A percentile compares a stretch with the other conserved stretches of the same genome.
Evolutionary conservation across 1,140 invertebrate genomes (phyloP).

Genomic region (Chironomus tepperi): DNA sequence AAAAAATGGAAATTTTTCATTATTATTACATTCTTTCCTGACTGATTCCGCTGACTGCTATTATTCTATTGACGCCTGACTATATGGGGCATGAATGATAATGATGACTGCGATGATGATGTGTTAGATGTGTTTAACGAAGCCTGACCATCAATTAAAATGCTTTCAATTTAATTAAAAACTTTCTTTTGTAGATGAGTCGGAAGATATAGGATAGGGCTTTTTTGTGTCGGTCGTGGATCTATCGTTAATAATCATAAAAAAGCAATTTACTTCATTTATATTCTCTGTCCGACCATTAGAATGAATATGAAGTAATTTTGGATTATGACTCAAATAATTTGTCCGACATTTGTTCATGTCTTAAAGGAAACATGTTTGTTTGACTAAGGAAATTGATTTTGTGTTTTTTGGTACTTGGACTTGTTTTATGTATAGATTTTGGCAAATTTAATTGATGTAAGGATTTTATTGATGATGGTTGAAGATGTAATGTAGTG

Average conservation of each 20-base stretch:
- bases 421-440: too few relatives aligned
- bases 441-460: too few relatives aligned
- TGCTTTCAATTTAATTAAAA: conserved; percentile 14
- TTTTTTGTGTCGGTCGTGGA: too few relatives aligned
- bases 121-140: conserved; percentile 7
- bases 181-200: neutral
- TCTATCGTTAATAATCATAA: neutral
- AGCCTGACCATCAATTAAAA: conserved; percentile 12
- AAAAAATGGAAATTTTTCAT: neutral
- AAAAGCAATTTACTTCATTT: conserved; percentile 7
- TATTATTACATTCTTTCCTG: neutral
- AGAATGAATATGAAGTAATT: too few relatives aligned
- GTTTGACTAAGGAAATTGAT: too few relatives aligned
- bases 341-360: too few relatives aligned
- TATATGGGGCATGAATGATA: neutral
- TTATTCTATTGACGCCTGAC: neutral
- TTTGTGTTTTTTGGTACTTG: too few relatives aligned
- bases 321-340: too few relatives aligned
- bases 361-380: too few relatives aligned
- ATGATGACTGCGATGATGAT: neutral
- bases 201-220: neutral
- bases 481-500: too few relatives aligned
- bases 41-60: neutral
- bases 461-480: too few relatives aligned
- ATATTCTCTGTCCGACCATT: neutral